Conservation (phyloP, 2,797 vertebrate genomes). For the Loris lydekkerianus region DNA sequence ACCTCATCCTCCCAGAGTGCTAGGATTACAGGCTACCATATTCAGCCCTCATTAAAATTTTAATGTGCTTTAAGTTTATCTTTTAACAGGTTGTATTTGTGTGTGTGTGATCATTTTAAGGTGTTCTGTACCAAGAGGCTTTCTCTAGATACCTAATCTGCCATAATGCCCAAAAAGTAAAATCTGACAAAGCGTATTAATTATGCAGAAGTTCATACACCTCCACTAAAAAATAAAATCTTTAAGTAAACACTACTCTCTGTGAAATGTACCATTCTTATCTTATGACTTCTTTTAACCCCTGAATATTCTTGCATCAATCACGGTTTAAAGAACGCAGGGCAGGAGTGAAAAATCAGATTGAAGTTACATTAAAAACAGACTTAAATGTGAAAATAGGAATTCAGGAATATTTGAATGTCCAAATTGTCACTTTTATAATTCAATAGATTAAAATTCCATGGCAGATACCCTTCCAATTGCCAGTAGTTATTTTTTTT, state of each 20-base stretch:
- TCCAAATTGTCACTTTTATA: neutral
- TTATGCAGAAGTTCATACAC: conserved; percentile 27
- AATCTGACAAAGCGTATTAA: conserved; percentile 15
- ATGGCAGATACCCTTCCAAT: neutral
- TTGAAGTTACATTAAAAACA: neutral
- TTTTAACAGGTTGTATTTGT: neutral
- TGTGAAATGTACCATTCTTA: neutral
- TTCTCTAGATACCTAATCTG: conserved; percentile 16
- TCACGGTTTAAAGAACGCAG: conserved; percentile 23
- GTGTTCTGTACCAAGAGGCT: neutral
- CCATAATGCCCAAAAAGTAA: conserved; percentile 16
- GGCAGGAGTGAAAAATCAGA: conserved; percentile 7
- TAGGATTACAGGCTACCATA: no score
- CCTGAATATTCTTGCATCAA: conserved; percentile 41
- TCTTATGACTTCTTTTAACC: conserved; percentile 31
- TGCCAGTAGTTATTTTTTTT: conserved; percentile 17
- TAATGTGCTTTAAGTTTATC: neutral
- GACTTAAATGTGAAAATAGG: neutral
- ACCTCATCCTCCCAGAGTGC: no score
- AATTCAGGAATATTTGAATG: neutral
- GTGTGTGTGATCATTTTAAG: neutral
- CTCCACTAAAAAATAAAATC: neutral
- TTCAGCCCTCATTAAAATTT: neutral
- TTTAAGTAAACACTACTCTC: conserved; percentile 33
- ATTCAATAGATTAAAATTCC: neutral